phyloP scores from a whole-genome alignment of 1,140 invertebrate species.

The Araneus ventricosus region DNA sequence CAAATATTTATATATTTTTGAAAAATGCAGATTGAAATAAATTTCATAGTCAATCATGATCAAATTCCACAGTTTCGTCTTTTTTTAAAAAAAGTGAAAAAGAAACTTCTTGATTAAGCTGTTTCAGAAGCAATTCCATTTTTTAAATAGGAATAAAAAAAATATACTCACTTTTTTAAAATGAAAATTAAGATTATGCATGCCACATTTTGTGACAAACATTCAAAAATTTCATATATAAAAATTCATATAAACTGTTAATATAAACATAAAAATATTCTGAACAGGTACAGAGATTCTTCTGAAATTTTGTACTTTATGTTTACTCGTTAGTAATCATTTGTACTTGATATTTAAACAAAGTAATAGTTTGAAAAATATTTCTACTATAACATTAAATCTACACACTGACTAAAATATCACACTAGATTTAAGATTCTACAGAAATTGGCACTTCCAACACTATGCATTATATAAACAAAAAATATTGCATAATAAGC shows the following conservation, averaged over 20 bases:
- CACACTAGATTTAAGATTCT: constrained; percentile 10
- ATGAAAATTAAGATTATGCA: not conserved
- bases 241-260: not conserved
- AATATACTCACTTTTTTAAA: not conserved
- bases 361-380: not conserved
- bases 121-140: not conserved
- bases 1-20: too few relatives aligned
- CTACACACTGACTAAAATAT: constrained; percentile 7
- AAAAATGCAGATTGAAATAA: too few relatives aligned
- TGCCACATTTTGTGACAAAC: not conserved
- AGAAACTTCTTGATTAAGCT: not conserved
- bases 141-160: not conserved
- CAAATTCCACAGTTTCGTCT: too few relatives aligned
- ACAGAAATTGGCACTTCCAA: constrained; percentile 11
- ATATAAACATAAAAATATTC: constrained; percentile 22
- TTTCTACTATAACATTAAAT: constrained; percentile 9
- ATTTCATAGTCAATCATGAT: too few relatives aligned
- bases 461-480: constrained; percentile 12
- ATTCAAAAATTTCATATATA: not conserved
- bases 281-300: constrained; percentile 18
- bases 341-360: not conserved
- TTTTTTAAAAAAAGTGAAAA: not conserved
- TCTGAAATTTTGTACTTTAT: not conserved
- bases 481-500: not conserved
- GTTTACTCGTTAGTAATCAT: not conserved